Conservation (phyloP, 2,888 invertebrate genomes). For the Laspeyria flexula region DNA sequence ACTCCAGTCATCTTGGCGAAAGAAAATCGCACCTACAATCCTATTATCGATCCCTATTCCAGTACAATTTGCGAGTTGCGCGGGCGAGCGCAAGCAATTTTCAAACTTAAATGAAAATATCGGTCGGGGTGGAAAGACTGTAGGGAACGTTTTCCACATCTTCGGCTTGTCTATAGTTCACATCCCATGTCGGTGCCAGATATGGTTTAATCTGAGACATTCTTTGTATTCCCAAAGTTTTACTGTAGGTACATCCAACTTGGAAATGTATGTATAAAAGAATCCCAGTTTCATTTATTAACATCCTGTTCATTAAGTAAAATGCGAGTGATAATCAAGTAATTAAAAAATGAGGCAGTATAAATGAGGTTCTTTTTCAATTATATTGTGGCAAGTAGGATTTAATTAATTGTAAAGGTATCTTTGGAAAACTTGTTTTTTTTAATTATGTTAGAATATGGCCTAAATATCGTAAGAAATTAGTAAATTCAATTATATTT, state of each 20-base stretch:
- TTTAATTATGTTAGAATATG: no score
- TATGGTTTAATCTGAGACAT: conserved; percentile 31
- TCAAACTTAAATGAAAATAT: conserved; percentile 85
- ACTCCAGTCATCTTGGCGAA: conserved; percentile 71
- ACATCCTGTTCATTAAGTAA: no score
- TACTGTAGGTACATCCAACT: no score
- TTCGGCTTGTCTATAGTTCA: conserved; percentile 39
- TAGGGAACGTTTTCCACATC: conserved; percentile 45
- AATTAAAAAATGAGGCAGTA: not conserved
- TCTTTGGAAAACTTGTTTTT: no score
- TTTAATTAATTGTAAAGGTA: no score
- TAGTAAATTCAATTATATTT: no score
- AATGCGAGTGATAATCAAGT: not conserved
- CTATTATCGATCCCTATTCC: conserved; percentile 83
- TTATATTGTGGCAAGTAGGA: no score
- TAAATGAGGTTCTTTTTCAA: no score
- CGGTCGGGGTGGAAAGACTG: conserved; percentile 62
- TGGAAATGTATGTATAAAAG: no score
- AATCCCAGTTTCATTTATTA: no score
- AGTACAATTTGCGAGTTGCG: conserved; percentile 81
- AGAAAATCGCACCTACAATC: conserved; percentile 83
- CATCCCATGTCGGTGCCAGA: conserved; percentile 37
- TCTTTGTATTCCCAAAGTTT: conserved; percentile 32
- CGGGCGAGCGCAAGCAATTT: conserved; percentile 76
- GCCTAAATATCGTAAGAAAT: no score